Base-by-base conservation (phyloP, 2,113 vertebrate genomes). In the Cephalopterus ornatus region DNA sequence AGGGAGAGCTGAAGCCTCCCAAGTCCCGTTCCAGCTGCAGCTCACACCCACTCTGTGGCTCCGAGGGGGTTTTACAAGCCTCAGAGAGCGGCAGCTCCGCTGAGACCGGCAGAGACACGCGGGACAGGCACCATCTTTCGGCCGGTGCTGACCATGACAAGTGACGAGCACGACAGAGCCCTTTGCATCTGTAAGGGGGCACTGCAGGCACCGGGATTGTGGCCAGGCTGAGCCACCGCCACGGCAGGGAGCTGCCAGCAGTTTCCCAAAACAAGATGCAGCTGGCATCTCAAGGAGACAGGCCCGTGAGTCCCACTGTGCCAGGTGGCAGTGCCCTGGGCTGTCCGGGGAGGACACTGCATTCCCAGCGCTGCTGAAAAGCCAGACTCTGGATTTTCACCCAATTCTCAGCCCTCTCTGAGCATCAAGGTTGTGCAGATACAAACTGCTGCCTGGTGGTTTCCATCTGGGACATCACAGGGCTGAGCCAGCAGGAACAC, bases 81-180 rank as follows among this genome's bases (percentile, higher is more conserved):
- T 3, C 0, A 24, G 53, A 32, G 79, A 73, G 80, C 81, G 2
- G 74, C 88, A n/a, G 87, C 47, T 72, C 47, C 30, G 6, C n/a
- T 0, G 7, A 50, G 46, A 18, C 14, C 42, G 18, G 70, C 80
- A 49, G 1, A 87, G 61, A 94, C 35, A 81, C 5, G 46, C 2
- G 39, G 75, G 88, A 93, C 33, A 96, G 91, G 95, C 95, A 96
- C 93, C 86, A 94, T 84, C 95, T 96, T 37, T 95, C 47, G 95
- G 96, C 80, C 91, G 39, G 18, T 20, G 67, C 95, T 89, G 92
- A 88, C 92, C 89, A 96, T 75, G 85, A 92, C 95, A 96, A 92
- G 85, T 2, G n/a, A 47, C 0, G 3, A 76, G 55, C 37, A 7
- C 0, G 24, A 14, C 14, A 3, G 46, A 93, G 81, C 90, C 75